Evolutionary conservation across 2,888 invertebrate species (phyloP).

Genomic region (Teleogryllus oceanicus): DNA sequence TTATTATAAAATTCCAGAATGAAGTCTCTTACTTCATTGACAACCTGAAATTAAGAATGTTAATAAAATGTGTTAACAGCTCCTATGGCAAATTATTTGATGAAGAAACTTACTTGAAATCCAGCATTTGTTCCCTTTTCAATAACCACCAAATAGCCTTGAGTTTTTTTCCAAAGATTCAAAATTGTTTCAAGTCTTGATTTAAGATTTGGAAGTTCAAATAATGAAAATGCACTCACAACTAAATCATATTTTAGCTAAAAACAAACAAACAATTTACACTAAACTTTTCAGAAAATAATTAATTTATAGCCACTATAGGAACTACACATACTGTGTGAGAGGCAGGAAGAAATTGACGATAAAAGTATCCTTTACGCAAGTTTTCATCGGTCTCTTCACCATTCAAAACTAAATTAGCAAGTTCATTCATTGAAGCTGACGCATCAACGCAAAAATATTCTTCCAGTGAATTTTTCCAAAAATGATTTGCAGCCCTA

Average conservation of each 20-base stretch:
- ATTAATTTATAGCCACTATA: background rate
- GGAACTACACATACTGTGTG: constrained; percentile 48
- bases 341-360: constrained; percentile 76
- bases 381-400: constrained; percentile 61
- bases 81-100: background rate
- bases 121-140: constrained; percentile 83
- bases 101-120: constrained; percentile 56
- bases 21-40: constrained; percentile 82
- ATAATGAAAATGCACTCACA: constrained; percentile 72
- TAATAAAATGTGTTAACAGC: constrained; percentile 22
- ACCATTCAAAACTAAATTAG: constrained; percentile 64
- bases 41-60: constrained; percentile 47
- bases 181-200: constrained; percentile 65
- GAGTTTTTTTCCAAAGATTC: constrained; percentile 83
- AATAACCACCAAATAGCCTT: constrained; percentile 74
- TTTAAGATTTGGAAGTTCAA: constrained; percentile 69
- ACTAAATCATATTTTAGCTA: constrained; percentile 74
- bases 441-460: constrained; percentile 84
- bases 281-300: constrained; percentile 20
- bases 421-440: constrained; percentile 74
- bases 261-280: constrained; percentile 39
- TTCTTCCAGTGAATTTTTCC: constrained; percentile 71
- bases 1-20: constrained; percentile 56
- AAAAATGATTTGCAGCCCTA: constrained; percentile 70
- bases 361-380: constrained; percentile 62